Conservation (phyloP, 92 coral and sea anemone genomes). For the Muricea muricata region DNA sequence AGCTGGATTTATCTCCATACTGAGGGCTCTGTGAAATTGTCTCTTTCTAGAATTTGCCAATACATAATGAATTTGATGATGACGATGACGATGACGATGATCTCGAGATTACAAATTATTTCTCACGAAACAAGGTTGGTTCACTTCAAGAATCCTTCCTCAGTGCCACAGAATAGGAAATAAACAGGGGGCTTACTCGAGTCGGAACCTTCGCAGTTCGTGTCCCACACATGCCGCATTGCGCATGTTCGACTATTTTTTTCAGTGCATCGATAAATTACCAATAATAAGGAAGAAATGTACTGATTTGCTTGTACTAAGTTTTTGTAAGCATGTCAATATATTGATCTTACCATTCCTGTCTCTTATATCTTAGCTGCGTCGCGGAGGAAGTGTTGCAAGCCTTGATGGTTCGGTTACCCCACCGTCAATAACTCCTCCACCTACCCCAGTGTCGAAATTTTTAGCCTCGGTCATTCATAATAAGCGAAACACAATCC, state of each 20-base stretch:
- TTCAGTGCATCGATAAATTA: too few species aligned
- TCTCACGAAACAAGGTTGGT: conserved; percentile 83
- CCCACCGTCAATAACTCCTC: conserved; percentile 94
- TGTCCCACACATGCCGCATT: too few species aligned
- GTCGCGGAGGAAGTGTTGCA: conserved; percentile 74
- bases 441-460: conserved; percentile 96
- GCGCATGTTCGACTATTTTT: too few species aligned
- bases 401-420: conserved; percentile 90
- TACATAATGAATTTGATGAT: conserved; percentile 72
- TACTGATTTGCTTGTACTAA: neutral
- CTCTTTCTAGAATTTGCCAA: conserved; percentile 36
- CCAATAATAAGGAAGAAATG: too few species aligned
- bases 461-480: conserved; percentile 91
- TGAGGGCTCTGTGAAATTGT: neutral
- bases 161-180: neutral
- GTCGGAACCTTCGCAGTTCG: too few species aligned
- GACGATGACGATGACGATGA: conserved; percentile 92
- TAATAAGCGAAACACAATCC: conserved; percentile 85
- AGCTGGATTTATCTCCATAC: neutral
- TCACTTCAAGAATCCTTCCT: neutral
- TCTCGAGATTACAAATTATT: conserved; percentile 84
- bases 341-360: neutral
- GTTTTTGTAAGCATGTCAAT: neutral
- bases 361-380: conserved; percentile 3
- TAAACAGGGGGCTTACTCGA: too few species aligned